These are phyloP conservation scores for Dasypus novemcinctus DNA, from an alignment of 2,113 vertebrate genomes.

Conservation along the genomic window DNA sequence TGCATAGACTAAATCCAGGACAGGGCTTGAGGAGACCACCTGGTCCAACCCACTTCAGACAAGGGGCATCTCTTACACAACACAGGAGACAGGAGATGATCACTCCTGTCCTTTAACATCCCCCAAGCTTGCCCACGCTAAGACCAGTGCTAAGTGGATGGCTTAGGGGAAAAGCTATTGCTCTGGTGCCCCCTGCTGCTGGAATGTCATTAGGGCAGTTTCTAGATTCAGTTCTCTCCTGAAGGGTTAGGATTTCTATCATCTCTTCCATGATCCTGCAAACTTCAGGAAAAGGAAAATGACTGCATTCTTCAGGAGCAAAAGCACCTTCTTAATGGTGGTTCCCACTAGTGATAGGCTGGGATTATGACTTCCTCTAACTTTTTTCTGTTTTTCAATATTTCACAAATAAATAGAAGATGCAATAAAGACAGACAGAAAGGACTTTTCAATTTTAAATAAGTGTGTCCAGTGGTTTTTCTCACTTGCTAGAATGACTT, in stretches of 20 bases:
- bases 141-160: neutral
- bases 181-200: neutral
- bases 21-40: no score
- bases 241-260: neutral
- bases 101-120: neutral
- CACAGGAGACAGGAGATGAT: rapidly evolving
- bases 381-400: neutral
- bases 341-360: neutral
- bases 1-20: neutral
- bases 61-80: neutral
- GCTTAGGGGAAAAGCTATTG: rapidly evolving
- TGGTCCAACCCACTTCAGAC: neutral
- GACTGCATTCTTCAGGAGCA: neutral
- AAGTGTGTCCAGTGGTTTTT: no score
- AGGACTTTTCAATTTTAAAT: neutral
- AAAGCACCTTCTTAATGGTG: neutral
- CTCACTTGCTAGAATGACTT: neutral
- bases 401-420: neutral
- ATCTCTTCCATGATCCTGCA: neutral
- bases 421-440: neutral
- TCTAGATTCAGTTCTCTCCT: neutral
- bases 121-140: rapidly evolving
- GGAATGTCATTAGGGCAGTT: neutral
- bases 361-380: neutral
- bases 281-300: neutral